Evolutionary conservation across 1,140 invertebrate species (phyloP).

Genomic region (Drosophila rufa): DNA sequence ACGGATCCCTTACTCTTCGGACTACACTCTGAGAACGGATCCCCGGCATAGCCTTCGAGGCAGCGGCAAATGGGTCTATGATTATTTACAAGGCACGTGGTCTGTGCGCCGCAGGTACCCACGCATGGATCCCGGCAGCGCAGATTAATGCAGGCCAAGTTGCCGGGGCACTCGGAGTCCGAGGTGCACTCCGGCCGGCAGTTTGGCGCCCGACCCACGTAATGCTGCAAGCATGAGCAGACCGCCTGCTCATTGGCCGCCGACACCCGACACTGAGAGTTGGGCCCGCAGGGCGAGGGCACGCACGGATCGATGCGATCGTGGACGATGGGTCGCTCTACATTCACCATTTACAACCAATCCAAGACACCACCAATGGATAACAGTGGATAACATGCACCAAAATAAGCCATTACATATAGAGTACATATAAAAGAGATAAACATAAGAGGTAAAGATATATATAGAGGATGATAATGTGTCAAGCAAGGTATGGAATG

Average conservation of each 20-base stretch:
- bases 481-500: slow-evolving; percentile 51
- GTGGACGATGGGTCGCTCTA: slow-evolving; percentile 85
- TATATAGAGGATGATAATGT: slow-evolving; percentile 37
- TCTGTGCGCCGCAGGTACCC: slow-evolving; percentile 90
- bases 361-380: slow-evolving; percentile 51
- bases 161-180: slow-evolving; percentile 90
- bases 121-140: slow-evolving; percentile 92
- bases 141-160: slow-evolving; percentile 90
- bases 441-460: slow-evolving; percentile 52
- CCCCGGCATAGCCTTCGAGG: slow-evolving; percentile 89
- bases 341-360: slow-evolving; percentile 57
- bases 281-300: slow-evolving; percentile 92
- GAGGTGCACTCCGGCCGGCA: slow-evolving; percentile 92
- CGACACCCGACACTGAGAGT: slow-evolving; percentile 90
- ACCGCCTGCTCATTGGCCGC: slow-evolving; percentile 88
- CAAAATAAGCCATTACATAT: slow-evolving; percentile 69
- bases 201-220: slow-evolving; percentile 90
- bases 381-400: slow-evolving; percentile 60
- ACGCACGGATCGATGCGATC: slow-evolving; percentile 88
- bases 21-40: slow-evolving; percentile 90
- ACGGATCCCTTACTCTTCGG: slow-evolving; percentile 77
- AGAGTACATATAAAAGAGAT: slow-evolving; percentile 71
- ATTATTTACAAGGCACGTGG: slow-evolving; percentile 89
- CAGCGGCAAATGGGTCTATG: slow-evolving; percentile 92
- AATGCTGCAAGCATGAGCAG: slow-evolving; percentile 90